Base-by-base conservation (phyloP, 2,888 invertebrate genomes). In the Amphipyra tragopoginis region DNA sequence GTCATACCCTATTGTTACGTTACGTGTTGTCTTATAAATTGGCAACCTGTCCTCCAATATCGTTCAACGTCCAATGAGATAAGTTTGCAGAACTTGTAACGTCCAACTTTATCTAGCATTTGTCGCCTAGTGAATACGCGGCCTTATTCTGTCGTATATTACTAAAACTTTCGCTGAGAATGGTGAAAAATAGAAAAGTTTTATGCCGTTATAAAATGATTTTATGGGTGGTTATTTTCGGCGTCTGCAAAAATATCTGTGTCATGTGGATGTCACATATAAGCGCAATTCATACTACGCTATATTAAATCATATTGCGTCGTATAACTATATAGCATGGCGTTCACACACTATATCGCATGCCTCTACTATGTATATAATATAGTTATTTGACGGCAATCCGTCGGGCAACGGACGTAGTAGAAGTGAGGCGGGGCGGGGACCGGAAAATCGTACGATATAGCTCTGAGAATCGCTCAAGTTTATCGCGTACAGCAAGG, bases 1-100 rank as follows among this genome's bases (percentile, higher is more conserved):
- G n/a, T n/a, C n/a, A n/a, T n/a, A n/a, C n/a, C n/a, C n/a, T n/a
- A 40, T 5, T 13, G 8, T 56, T 33, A 58, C 33, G 14, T 14
- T 49, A 48, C 13, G 40, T 39, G 7, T 7, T 52, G 6, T 26
- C 33, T 15, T 1, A 45, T n/a, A 57, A 13, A 66, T 50, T 50
- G 29, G 14, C 15, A 26, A 48, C 21, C 9, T 15, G 0, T 13
- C 26, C 3, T 62, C 38, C 13, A 39, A 13, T 33, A 59, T 33
- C 7, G 14, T 42, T 45, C 42, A 26, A 29, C 29, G 34, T 60
- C 29, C 39, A 13, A 10, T 10, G 29, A 52, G 34, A 69, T 44
- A 40, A 14, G 51, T 59, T 59, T 39, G 7, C 26, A 38, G 15
- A 48, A 38, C 36, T 52, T 44, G 38, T 29, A 40, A 40, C 29